phyloP scores from a whole-genome alignment of 2,113 vertebrate genomes.

The Ptilorrhoa leucosticta region DNA sequence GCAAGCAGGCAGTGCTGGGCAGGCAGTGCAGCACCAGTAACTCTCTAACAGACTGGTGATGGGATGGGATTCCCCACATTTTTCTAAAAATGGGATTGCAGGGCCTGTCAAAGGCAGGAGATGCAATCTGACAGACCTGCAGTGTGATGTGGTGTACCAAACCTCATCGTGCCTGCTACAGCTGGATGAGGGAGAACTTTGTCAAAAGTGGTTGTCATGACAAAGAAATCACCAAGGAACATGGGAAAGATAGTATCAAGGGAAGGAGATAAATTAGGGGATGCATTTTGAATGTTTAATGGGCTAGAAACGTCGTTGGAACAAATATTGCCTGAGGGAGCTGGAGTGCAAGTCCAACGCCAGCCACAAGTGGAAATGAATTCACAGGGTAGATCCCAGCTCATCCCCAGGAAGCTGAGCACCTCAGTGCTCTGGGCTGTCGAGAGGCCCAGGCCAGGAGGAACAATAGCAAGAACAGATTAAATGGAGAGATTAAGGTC shows the following conservation, averaged over 20 bases:
- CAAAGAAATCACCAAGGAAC: neutral
- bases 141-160: neutral
- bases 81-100: neutral
- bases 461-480: conserved; percentile 18
- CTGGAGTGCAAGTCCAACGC: neutral
- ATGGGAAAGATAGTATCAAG: neutral
- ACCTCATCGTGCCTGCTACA: neutral
- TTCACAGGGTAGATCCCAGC: neutral
- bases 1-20: neutral
- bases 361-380: conserved; percentile 34
- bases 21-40: rapidly evolving
- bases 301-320: neutral
- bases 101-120: neutral
- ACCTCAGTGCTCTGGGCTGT: neutral
- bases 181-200: neutral
- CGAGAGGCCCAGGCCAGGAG: neutral
- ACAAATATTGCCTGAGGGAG: neutral
- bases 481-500: conserved; percentile 31
- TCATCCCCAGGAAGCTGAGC: neutral
- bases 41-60: neutral
- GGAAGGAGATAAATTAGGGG: conserved; percentile 7
- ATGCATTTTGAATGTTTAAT: neutral
- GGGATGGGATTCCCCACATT: neutral
- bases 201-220: neutral
- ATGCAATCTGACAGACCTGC: neutral